Conservation (phyloP, 2,888 invertebrate genomes). For the Caradrina clavipalpis region DNA sequence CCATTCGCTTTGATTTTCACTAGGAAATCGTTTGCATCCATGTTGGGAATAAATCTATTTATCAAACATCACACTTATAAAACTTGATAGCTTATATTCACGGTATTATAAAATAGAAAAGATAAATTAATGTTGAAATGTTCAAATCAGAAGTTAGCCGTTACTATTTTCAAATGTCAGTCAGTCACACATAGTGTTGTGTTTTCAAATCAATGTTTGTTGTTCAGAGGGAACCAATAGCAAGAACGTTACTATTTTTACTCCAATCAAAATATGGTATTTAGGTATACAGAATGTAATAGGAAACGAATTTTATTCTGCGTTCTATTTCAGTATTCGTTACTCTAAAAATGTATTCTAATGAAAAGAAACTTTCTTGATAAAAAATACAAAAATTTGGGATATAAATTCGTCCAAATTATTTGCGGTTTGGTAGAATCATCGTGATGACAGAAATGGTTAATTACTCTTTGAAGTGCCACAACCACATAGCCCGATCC, state of each 20-base stretch:
- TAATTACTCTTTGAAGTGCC: too few relatives aligned
- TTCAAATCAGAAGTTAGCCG: conserved; percentile 22
- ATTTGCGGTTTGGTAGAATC: too few relatives aligned
- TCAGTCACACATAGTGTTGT: too few relatives aligned
- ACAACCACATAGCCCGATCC: too few relatives aligned
- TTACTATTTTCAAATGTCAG: conserved; percentile 39
- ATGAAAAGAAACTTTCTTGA: too few relatives aligned
- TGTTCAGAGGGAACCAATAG: not conserved
- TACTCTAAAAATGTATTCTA: not conserved
- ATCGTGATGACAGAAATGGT: too few relatives aligned
- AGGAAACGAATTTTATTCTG: not conserved
- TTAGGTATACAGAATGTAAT: accelerated
- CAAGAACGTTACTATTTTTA: accelerated
- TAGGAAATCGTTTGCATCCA: conserved; percentile 81
- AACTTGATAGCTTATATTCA: conserved; percentile 3
- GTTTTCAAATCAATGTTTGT: not conserved
- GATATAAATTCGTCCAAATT: too few relatives aligned
- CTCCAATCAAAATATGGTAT: not conserved
- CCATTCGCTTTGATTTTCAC: conserved; percentile 80
- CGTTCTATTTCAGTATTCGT: not conserved
- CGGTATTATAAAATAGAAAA: conserved; percentile 20
- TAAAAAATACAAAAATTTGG: too few relatives aligned
- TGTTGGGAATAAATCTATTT: conserved; percentile 42
- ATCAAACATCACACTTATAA: conserved; percentile 28
- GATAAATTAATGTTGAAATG: not conserved